These are phyloP conservation scores for Brienomyrus brachyistius DNA, from an alignment of 2,113 vertebrate genomes.

Conservation along the genomic window DNA sequence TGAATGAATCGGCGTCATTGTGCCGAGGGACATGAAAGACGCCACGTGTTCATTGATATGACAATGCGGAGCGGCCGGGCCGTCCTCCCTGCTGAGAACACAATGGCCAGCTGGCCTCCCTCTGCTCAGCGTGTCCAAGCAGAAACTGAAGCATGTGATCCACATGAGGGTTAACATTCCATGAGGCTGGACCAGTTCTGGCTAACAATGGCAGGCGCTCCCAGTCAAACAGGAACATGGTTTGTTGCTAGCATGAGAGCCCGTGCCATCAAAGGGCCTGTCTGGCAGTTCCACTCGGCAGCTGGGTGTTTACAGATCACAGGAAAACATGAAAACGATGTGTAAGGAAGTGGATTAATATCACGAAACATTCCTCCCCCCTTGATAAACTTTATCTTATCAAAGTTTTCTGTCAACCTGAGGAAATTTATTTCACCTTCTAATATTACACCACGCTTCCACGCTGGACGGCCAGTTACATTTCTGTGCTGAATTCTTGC, in stretches of 20 bases:
- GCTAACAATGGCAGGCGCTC: not conserved
- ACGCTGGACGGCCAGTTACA: not conserved
- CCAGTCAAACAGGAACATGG: not conserved
- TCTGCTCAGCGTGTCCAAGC: not conserved
- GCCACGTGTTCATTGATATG: not conserved
- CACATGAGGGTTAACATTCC: too few relatives aligned
- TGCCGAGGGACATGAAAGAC: not conserved
- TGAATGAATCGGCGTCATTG: not conserved
- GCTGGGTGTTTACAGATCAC: not conserved
- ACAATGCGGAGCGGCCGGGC: not conserved
- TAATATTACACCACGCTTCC: too few relatives aligned
- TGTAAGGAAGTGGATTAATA: not conserved
- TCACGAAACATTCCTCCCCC: not conserved
- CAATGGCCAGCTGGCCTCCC: not conserved
- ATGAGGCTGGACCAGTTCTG: not conserved
- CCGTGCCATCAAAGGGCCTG: not conserved
- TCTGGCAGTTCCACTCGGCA: not conserved
- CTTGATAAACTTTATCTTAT: constrained; percentile 20
- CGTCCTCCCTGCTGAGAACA: not conserved
- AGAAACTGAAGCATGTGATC: not conserved
- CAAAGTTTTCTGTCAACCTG: not conserved
- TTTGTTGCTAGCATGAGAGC: not conserved
- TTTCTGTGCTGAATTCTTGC: not conserved
- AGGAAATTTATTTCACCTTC: not conserved
- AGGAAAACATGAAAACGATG: not conserved